These are phyloP conservation scores for Excalfactoria chinensis DNA, from an alignment of 2,113 vertebrate species.

Conservation along the genomic window DNA sequence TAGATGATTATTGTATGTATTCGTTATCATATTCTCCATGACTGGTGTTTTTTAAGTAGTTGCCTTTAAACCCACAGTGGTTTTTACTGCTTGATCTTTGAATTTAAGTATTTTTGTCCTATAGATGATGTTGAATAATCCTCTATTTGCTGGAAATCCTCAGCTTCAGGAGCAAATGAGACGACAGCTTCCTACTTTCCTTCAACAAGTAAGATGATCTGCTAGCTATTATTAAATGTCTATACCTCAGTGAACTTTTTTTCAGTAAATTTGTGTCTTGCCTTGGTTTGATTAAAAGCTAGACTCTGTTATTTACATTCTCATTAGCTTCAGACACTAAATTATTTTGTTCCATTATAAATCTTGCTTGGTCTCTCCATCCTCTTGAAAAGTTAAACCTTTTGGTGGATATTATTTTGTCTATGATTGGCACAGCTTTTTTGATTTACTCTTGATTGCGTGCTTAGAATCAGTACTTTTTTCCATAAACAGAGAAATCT, in stretches of 20 bases:
- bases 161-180: constrained; percentile 92
- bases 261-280: constrained; percentile 11
- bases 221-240: constrained; percentile 25
- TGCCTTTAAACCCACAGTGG: background rate
- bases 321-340: background rate
- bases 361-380: background rate
- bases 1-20: background rate
- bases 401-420: background rate
- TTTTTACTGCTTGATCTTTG: constrained; percentile 51
- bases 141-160: constrained; percentile 91
- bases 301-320: background rate
- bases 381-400: background rate
- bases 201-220: constrained; percentile 87
- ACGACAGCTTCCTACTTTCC: constrained; percentile 89
- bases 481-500: background rate
- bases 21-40: background rate
- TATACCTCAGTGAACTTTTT: background rate
- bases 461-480: background rate
- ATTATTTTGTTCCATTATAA: background rate
- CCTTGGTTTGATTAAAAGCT: constrained; percentile 40
- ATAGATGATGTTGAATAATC: constrained; percentile 94
- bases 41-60: background rate
- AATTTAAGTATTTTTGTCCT: constrained; percentile 70
- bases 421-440: background rate
- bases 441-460: background rate